Base-by-base conservation (phyloP, 2,797 vertebrate species). In the Anguilla marmorata region DNA sequence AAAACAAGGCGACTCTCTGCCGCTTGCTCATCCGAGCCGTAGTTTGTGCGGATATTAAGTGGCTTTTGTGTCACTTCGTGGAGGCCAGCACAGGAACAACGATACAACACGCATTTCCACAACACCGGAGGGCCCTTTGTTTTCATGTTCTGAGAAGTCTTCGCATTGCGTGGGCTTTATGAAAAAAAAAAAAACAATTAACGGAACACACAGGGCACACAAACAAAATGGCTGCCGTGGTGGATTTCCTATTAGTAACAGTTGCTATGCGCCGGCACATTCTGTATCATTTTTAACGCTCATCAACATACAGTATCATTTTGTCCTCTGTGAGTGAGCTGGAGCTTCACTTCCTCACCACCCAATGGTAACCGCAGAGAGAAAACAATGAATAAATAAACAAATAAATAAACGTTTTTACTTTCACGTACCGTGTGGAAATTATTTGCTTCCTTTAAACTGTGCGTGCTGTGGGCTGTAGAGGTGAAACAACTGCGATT, bases 241-340 rank as follows among this genome's bases (percentile, higher is more conserved):
- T 56, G 45, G 58, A 83, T 52, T 84, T 48, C 41, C 87, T 14
- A 11, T 84, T 66, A 52, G 87, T 69, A 84, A 84, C 79, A 87
- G 56, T 82, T 87, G 87, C 19, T 58, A 50, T 87, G 87, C 30
- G 33, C 82, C n/a, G 30, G 82, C 8, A 84, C 56, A 87, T 41
- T 41, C 37, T 41, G 37, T 87, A 54, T n/a, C 80, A 87, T 82
- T 80, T 66, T 84, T 48, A 84, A 21, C n/a, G 33, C 60, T 66
- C 45, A 27, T 87, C 30, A 14, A 50, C 60, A 4, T n/a, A 21
- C 52, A 3, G 3, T 19, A 33, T 79, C 74, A 30, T 37, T 16
- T 37, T 16, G 27, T 74, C 27, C 9, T 45, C n/a, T 27, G 4
- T 52, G 30, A 84, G n/a, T 69, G 79, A 50, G 63, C 12, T 37